Conservation (phyloP, 2,113 vertebrate genomes). For the Rhynchopsitta pachyrhyncha region DNA sequence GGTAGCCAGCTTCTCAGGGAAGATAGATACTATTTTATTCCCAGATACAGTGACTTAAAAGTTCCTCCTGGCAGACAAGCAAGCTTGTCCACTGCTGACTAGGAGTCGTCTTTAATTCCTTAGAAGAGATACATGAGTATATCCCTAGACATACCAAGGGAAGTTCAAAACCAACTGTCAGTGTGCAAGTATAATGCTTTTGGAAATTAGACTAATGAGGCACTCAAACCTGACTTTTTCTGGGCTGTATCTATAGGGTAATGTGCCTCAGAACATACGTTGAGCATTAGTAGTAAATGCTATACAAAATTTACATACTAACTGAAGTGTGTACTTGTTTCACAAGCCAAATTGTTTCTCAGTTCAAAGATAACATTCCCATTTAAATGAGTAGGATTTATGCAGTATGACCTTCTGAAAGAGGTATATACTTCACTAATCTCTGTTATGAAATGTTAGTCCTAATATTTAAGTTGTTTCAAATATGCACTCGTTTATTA, state of each 20-base stretch:
- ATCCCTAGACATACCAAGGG: neutral
- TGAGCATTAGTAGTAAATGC: neutral
- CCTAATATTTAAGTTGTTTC: conserved; percentile 19
- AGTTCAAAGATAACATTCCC: neutral
- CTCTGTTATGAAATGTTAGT: conserved; percentile 40
- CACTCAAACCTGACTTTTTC: neutral
- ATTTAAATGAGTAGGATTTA: conserved; percentile 18
- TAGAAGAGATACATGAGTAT: neutral
- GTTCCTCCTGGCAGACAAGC: neutral
- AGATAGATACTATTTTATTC: neutral
- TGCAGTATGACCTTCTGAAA: neutral
- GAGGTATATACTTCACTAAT: conserved; percentile 24
- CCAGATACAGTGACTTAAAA: neutral
- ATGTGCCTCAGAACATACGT: neutral
- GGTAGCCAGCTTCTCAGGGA: neutral
- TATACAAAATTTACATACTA: neutral
- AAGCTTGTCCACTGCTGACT: neutral
- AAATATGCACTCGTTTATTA: neutral
- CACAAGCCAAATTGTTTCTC: neutral
- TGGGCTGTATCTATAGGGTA: neutral
- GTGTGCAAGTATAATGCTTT: neutral
- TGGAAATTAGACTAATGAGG: neutral
- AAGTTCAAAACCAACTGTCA: neutral
- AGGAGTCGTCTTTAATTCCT: neutral
- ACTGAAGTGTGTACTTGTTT: neutral